These are phyloP conservation scores for Chitala chitala DNA, from an alignment of 2,113 vertebrate genomes.

Conservation along the genomic window DNA sequence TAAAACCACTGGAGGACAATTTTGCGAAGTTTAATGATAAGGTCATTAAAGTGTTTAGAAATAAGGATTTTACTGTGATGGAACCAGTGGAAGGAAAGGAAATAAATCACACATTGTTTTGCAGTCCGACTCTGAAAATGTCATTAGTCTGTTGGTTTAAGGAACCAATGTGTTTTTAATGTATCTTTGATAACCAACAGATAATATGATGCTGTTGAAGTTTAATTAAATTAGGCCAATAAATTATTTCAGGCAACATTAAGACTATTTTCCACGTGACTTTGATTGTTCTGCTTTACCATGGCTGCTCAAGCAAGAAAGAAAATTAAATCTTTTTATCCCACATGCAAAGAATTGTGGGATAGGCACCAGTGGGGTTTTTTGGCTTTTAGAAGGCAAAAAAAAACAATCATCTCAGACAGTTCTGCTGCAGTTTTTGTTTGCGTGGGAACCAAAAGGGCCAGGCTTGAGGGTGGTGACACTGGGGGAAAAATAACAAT, in stretches of 20 bases:
- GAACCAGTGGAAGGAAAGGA: not conserved
- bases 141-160: slow-evolving; percentile 10
- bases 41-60: slow-evolving; percentile 12
- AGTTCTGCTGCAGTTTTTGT: too few relatives aligned
- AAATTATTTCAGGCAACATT: slow-evolving; percentile 20
- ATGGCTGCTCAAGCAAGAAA: not conserved
- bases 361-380: not conserved
- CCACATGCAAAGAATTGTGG: not conserved
- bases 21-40: slow-evolving; percentile 14
- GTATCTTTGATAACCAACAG: slow-evolving; percentile 3
- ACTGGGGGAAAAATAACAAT: too few relatives aligned
- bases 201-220: slow-evolving; percentile 11
- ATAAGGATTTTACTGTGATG: slow-evolving; percentile 8
- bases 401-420: too few relatives aligned
- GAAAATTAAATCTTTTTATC: not conserved
- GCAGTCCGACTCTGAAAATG: slow-evolving; percentile 1
- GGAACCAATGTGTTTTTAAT: slow-evolving; percentile 13
- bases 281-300: not conserved
- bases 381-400: too few relatives aligned
- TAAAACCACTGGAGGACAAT: not conserved
- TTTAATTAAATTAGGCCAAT: slow-evolving; percentile 23
- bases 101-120: slow-evolving; percentile 23
- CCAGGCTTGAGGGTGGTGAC: too few relatives aligned
- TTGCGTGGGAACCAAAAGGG: too few relatives aligned
- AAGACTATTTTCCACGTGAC: not conserved